These are phyloP conservation scores for Phainopepla nitens DNA, from an alignment of 2,113 vertebrate species.

Conservation along the genomic window DNA sequence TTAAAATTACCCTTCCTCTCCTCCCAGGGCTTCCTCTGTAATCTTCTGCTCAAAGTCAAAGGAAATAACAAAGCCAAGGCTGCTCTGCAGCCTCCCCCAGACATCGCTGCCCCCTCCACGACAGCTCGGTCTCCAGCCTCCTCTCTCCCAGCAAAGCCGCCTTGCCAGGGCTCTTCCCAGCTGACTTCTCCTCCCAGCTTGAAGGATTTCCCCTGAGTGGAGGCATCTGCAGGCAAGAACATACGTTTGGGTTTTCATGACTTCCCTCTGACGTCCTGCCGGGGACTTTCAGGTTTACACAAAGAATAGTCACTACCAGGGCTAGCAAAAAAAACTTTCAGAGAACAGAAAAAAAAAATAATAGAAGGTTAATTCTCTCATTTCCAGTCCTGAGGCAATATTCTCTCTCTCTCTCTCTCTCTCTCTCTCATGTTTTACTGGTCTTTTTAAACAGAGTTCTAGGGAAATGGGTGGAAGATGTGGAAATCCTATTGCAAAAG, in stretches of 20 bases:
- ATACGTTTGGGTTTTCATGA: not conserved
- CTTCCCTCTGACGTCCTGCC: not conserved
- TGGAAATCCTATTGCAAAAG: constrained; percentile 55
- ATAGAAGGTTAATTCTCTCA: not conserved
- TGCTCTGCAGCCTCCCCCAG: not conserved
- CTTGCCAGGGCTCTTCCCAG: not conserved
- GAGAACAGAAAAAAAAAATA: not conserved
- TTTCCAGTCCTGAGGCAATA: not conserved
- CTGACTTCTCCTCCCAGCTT: not conserved
- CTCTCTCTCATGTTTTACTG: not conserved
- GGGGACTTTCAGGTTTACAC: not conserved
- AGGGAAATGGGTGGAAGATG: constrained; percentile 51
- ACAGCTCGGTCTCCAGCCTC: not conserved
- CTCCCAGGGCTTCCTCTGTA: not conserved
- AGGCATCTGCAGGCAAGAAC: not conserved
- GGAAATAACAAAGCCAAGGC: not conserved
- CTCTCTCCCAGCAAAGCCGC: not conserved
- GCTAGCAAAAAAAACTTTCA: not conserved
- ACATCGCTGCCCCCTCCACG: fast-evolving
- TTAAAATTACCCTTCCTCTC: not conserved
- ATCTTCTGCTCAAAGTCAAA: not conserved
- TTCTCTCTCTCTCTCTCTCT: not conserved
- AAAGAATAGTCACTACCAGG: not conserved
- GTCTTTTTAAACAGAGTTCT: not conserved
- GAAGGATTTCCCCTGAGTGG: not conserved